A percentile compares a stretch with the other conserved stretches of the same genome.
phyloP scores from a whole-genome alignment of 2,797 vertebrate species.

The Eospalax fontanierii region DNA sequence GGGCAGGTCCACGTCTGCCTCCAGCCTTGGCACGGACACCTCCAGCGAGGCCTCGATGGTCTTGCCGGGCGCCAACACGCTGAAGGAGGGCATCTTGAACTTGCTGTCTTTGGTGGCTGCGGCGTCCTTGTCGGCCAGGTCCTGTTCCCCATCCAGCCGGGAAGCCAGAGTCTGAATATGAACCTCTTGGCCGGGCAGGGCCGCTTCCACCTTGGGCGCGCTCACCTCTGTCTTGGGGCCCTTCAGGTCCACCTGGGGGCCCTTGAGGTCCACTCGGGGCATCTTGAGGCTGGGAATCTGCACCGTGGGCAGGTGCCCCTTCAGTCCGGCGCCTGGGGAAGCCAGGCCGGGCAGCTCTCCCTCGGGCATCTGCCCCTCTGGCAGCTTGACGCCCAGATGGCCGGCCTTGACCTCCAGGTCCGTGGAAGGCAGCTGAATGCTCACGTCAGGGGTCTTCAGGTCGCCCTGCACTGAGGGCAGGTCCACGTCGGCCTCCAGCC shows the following conservation, averaged over 20 bases:
- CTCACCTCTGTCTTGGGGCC: rapidly evolving
- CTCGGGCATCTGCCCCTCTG: rapidly evolving
- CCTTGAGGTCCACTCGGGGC: neutral
- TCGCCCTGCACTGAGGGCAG: rapidly evolving
- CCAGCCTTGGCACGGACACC: too few relatives aligned
- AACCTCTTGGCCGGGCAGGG: neutral
- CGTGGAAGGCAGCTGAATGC: neutral
- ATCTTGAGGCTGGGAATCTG: constrained; percentile 19
- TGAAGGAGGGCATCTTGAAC: constrained; percentile 87
- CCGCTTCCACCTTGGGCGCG: rapidly evolving
- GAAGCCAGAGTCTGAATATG: rapidly evolving
- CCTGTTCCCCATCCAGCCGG: neutral
- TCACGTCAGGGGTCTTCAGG: neutral
- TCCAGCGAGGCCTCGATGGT: neutral
- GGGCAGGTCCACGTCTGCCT: too few relatives aligned
- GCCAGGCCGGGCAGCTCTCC: rapidly evolving
- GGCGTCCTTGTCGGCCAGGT: neutral
- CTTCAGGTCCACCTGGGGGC: neutral
- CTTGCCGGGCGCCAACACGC: constrained; percentile 70
- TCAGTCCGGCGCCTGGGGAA: rapidly evolving
- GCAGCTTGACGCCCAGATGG: rapidly evolving
- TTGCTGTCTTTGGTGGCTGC: neutral
- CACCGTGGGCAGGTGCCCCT: neutral
- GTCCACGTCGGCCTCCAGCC: neutral
- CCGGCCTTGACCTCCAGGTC: neutral